Evolutionary conservation across 1,140 invertebrate genomes (phyloP), one percentile per base, ranked within the genome.

Genomic region (Metaphire vulgaris): DNA sequence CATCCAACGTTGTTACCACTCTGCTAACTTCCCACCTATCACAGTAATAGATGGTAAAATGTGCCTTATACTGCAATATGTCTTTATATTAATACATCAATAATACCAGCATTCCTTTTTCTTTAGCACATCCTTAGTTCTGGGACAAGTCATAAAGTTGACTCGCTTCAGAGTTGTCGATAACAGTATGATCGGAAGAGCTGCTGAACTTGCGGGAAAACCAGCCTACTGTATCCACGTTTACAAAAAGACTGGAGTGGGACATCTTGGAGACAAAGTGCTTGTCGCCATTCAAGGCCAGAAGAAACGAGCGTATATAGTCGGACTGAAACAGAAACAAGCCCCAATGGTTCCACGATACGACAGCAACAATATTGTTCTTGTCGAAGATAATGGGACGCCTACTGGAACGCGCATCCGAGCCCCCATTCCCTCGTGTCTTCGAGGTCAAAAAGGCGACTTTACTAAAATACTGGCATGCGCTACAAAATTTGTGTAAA

Each of bases 201-300:
- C 92, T 83, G 95, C 96, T 0, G 96, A 96, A 92, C 88, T 91
- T 28, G 92, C 96, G 82, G 96, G 96, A 56, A 94, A 93, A 88
- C 93, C 95, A 65, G 94, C 95, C 0, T 91, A 90, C 86, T 80
- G 87, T 64, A 89, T 89, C 80, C 87, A 88, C 76, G 88, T 97
- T 80, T 97, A 96, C 81, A 78, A 76, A 26, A 78, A 78, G 96
- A 94, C 81, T 94, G 93, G 87, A 87, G 83, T 90, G 76, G 92
- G 90, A 65, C 88, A 83, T 30, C 89, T 92, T 76, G 91, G 91
- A 89, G 85, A 86, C 79, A 86, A 86, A 34, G 91, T 99, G 14
- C 83, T 99, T 80, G 91, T 99, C n/a, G 95, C 97, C 1, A 94
- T 99, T 79, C 94, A 93, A 86, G 97, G 97, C 32, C 92, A 98